These are phyloP conservation scores for Sympetrum striolatum DNA, from an alignment of 2,888 invertebrate genomes.

Conservation along the genomic window DNA sequence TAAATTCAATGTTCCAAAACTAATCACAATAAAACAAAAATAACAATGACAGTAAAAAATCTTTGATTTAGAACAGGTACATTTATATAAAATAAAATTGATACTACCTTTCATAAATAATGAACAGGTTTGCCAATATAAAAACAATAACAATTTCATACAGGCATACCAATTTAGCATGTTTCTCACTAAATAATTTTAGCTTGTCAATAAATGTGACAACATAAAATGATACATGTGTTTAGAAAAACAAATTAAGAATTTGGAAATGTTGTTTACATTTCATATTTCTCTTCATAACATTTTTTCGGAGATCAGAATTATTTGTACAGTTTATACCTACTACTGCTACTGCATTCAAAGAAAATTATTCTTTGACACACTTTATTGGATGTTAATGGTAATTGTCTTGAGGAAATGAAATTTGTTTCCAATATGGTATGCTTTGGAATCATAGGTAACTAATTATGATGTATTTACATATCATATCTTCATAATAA, in stretches of 20 bases:
- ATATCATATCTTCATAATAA: background rate
- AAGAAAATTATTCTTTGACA: background rate
- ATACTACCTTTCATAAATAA: background rate
- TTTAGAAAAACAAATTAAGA: background rate
- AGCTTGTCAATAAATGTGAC: background rate
- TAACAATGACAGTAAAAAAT: conserved; percentile 22
- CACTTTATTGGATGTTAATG: background rate
- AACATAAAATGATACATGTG: background rate
- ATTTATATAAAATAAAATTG: background rate
- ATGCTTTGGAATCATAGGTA: background rate
- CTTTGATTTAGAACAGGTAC: conserved; percentile 41
- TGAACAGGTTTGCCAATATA: conserved; percentile 3
- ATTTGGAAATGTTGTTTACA: background rate
- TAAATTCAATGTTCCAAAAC: conserved; percentile 5
- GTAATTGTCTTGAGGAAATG: background rate
- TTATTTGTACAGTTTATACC: conserved; percentile 3
- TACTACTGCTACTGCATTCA: background rate
- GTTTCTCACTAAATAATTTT: background rate
- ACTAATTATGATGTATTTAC: background rate
- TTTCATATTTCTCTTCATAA: background rate
- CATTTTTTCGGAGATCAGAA: conserved; percentile 10
- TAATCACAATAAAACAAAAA: conserved; percentile 35
- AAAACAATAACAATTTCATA: background rate
- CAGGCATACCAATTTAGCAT: background rate
- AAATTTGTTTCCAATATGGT: background rate